Evolutionary conservation across 2,888 invertebrate genomes (phyloP).

Genomic region (Pammene aurita): DNA sequence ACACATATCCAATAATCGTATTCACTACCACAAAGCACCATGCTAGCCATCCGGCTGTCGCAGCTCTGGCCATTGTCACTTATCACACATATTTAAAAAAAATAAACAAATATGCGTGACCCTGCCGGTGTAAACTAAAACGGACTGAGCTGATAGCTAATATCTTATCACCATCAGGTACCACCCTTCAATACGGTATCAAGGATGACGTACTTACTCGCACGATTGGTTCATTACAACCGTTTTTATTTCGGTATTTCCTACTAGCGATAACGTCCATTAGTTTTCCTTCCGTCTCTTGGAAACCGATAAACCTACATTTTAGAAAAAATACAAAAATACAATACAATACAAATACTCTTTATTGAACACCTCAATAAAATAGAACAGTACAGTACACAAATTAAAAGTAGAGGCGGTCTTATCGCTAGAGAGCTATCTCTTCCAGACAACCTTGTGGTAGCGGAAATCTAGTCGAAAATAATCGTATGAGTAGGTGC

Average conservation of each 20-base stretch:
- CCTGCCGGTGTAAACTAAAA: slow-evolving; percentile 22
- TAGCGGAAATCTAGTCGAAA: no score
- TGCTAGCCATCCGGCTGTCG: background rate
- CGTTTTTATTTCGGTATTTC: background rate
- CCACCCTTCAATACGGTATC: slow-evolving; percentile 26
- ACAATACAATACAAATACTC: no score
- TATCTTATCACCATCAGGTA: slow-evolving; percentile 32
- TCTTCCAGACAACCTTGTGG: no score
- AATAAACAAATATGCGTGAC: slow-evolving; percentile 36
- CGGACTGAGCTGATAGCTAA: slow-evolving; percentile 27
- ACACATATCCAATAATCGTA: slow-evolving; percentile 21
- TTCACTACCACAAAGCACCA: slow-evolving; percentile 1
- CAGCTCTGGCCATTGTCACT: slow-evolving; percentile 9
- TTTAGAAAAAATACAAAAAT: no score
- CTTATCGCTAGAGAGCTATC: no score
- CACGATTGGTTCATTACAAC: slow-evolving; percentile 1
- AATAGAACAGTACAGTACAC: no score
- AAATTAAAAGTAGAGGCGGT: no score
- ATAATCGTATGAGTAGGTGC: no score
- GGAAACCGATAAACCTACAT: no score
- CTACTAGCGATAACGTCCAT: background rate
- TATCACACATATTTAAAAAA: slow-evolving; percentile 48
- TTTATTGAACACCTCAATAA: no score
- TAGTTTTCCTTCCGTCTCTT: no score
- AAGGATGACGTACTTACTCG: slow-evolving; percentile 13